Conservation (phyloP, 2,113 vertebrate species). For the Oreochromis niloticus region DNA sequence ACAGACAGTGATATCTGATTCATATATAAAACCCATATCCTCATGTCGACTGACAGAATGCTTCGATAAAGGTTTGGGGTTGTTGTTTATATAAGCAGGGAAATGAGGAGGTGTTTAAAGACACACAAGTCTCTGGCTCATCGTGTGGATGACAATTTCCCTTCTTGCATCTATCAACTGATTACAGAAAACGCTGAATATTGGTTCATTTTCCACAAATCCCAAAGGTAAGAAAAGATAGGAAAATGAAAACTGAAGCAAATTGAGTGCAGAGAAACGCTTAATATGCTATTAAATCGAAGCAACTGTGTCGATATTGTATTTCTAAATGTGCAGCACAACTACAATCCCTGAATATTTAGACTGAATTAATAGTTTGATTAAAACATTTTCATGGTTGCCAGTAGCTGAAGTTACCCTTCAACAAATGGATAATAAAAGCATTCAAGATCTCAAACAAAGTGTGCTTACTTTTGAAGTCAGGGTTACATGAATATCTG, state of each 20-base stretch:
- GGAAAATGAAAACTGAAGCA: not conserved
- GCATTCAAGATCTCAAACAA: not conserved
- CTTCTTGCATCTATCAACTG: slow-evolving; percentile 21
- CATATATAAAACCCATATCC: not conserved
- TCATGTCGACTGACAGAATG: not conserved
- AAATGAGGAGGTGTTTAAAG: not conserved
- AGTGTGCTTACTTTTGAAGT: not conserved
- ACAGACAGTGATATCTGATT: not conserved
- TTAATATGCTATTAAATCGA: not conserved
- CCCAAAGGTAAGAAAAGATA: not conserved
- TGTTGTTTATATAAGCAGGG: not conserved
- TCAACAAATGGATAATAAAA: not conserved
- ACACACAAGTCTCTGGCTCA: not conserved
- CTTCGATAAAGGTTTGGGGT: not conserved
- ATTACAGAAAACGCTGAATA: slow-evolving; percentile 3
- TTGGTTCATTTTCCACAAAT: slow-evolving; percentile 21
- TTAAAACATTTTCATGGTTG: not conserved
- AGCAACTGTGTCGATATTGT: not conserved
- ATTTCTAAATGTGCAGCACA: not conserved
- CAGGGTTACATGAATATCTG: not conserved
- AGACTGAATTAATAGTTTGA: not conserved
- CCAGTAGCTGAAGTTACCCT: not conserved
- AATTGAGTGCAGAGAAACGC: not conserved
- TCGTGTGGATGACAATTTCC: not conserved
- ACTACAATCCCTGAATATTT: not conserved